These are phyloP conservation scores for Arenaria interpres DNA, from an alignment of 2,113 vertebrate species.

Conservation along the genomic window DNA sequence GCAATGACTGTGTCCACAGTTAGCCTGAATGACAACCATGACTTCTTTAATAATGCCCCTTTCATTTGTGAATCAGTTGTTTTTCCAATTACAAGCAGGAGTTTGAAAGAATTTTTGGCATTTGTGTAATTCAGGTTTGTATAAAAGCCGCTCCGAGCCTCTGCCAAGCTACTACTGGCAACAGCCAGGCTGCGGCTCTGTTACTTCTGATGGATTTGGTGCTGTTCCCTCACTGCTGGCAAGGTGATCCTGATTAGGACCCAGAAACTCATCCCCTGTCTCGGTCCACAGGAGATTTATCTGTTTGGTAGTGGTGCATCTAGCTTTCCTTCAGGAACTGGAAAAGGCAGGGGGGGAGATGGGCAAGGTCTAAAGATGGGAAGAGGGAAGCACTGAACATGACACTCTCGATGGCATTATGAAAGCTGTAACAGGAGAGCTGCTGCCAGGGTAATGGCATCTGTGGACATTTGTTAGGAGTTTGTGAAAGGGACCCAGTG, in stretches of 20 bases:
- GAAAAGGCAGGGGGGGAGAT: background rate
- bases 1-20: background rate
- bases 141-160: background rate
- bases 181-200: background rate
- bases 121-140: slow-evolving; percentile 41
- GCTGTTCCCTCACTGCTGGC: background rate
- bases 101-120: slow-evolving; percentile 62
- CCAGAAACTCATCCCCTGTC: background rate
- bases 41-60: slow-evolving; percentile 23
- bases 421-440: background rate
- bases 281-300: background rate
- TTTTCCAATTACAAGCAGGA: background rate
- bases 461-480: background rate
- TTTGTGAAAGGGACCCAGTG: background rate
- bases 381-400: background rate
- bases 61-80: slow-evolving; percentile 41
- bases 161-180: slow-evolving; percentile 29
- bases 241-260: background rate
- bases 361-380: background rate
- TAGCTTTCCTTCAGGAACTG: background rate
- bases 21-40: background rate
- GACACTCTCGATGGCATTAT: background rate
- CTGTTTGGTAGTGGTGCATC: background rate
- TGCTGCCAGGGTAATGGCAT: background rate
- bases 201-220: background rate